Percentiles rank a stretch among this genome's conserved stretches.
phyloP scores from a whole-genome alignment of 1,140 invertebrate genomes.

The Scaptomyza graminum region DNA sequence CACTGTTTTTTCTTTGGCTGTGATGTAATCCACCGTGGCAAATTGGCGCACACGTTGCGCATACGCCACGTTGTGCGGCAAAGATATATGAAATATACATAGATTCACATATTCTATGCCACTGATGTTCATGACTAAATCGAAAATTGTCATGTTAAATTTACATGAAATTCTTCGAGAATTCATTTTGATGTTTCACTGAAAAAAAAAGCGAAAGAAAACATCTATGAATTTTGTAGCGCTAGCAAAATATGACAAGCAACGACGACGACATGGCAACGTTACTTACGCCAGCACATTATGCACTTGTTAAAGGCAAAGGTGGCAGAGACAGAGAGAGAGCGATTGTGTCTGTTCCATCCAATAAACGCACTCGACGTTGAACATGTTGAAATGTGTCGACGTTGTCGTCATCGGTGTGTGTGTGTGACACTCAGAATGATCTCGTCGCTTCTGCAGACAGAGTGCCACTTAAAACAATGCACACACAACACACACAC shows the following conservation, averaged over 20 bases:
- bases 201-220: slow-evolving; percentile 31
- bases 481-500: slow-evolving; percentile 3
- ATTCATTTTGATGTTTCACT: slow-evolving; percentile 71
- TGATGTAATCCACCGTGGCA: slow-evolving; percentile 74
- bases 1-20: slow-evolving; percentile 16
- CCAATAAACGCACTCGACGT: slow-evolving; percentile 30
- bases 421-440: slow-evolving; percentile 19
- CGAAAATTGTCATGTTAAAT: slow-evolving; percentile 73
- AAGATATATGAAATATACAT: slow-evolving; percentile 37
- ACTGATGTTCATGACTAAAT: slow-evolving; percentile 19
- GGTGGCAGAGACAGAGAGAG: neutral
- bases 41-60: slow-evolving; percentile 74
- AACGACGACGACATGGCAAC: slow-evolving; percentile 27
- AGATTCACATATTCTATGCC: slow-evolving; percentile 14
- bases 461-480: slow-evolving; percentile 22
- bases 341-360: neutral
- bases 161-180: slow-evolving; percentile 65
- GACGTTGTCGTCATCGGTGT: slow-evolving; percentile 6
- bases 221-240: neutral
- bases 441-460: slow-evolving; percentile 23
- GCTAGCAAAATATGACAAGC: slow-evolving; percentile 32
- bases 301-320: slow-evolving; percentile 30
- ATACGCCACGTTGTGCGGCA: slow-evolving; percentile 58
- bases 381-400: slow-evolving; percentile 40
- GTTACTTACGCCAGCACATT: slow-evolving; percentile 42